These are phyloP conservation scores for Lasioglossum zephyrum DNA, from an alignment of 2,888 invertebrate species.

Conservation along the genomic window DNA sequence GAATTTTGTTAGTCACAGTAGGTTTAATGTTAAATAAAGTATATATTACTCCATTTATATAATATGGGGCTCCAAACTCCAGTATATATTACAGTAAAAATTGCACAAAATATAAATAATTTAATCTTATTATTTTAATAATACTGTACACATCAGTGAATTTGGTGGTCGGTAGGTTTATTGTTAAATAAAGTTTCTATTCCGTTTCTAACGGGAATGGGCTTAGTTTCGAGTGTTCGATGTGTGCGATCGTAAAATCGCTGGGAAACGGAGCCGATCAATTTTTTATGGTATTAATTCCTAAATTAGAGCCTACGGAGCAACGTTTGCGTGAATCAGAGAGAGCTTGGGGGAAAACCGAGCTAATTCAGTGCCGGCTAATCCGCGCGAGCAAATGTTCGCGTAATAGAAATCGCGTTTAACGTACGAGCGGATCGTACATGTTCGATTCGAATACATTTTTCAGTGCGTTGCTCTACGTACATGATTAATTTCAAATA, in stretches of 20 bases:
- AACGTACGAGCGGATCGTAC: background rate
- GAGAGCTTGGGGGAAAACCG: constrained; percentile 1
- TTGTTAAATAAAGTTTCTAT: background rate
- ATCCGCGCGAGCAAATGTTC: constrained; percentile 21
- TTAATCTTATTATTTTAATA: no score
- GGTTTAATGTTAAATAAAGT: no score
- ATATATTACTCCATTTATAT: no score
- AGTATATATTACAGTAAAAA: no score
- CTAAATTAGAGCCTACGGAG: background rate
- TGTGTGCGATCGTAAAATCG: background rate
- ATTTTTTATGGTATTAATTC: constrained; percentile 37
- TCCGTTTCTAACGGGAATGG: background rate
- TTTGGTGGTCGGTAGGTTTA: no score
- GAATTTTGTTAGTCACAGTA: no score
- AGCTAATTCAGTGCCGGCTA: constrained; percentile 9
- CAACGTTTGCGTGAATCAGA: constrained; percentile 10
- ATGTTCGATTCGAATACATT: constrained; percentile 24
- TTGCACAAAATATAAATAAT: no score
- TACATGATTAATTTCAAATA: constrained; percentile 22
- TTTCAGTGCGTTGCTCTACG: constrained; percentile 9
- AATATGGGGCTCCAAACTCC: no score
- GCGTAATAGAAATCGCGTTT: constrained; percentile 17
- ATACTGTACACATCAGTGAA: no score
- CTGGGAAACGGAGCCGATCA: constrained; percentile 29
- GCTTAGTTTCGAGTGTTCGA: no score